Conservation (phyloP, 2,113 vertebrate genomes). For the Alosa alosa region DNA sequence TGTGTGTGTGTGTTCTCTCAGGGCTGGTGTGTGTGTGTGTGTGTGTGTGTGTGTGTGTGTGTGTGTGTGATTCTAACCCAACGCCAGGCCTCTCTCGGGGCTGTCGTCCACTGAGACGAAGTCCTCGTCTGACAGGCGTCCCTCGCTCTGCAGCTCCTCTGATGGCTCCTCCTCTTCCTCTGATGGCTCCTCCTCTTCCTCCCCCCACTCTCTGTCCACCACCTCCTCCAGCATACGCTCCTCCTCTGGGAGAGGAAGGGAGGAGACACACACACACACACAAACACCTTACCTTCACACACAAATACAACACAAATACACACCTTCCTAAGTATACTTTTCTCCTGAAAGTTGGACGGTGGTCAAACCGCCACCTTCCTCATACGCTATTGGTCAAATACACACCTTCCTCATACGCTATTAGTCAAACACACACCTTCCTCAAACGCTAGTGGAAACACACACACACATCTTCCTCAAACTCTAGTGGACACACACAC, state of each 20-base stretch:
- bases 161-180: neutral
- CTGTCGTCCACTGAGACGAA: neutral
- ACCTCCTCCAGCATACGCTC: neutral
- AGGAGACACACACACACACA: slow-evolving; percentile 3
- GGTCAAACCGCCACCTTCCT: no score
- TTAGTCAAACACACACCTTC: neutral
- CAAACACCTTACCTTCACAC: neutral
- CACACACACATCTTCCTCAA: neutral
- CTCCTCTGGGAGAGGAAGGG: neutral
- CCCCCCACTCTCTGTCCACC: neutral
- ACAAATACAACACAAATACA: neutral
- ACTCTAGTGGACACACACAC: neutral
- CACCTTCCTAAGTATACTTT: no score
- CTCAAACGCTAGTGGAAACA: neutral
- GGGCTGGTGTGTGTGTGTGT: neutral
- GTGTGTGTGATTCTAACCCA: neutral
- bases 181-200: neutral
- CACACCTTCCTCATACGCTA: neutral
- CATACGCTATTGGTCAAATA: neutral
- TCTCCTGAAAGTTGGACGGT: no score
- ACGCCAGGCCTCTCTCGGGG: neutral
- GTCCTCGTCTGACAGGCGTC: neutral
- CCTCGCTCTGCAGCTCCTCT: neutral
- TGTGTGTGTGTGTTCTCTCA: neutral
- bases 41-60: neutral